Base-by-base conservation (phyloP, 2,888 invertebrate species). In the Allacma fusca region DNA sequence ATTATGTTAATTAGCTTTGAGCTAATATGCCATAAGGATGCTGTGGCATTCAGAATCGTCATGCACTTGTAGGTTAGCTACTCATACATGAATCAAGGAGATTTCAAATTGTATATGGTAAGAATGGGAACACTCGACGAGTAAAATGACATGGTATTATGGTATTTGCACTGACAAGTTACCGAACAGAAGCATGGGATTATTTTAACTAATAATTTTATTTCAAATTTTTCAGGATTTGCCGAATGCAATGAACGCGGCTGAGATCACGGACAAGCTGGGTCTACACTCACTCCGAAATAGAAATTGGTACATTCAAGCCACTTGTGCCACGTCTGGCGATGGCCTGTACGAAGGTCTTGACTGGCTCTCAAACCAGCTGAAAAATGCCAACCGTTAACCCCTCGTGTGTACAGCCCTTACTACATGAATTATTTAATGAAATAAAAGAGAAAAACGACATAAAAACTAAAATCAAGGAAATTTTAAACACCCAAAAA, bases 211-310 rank as follows among this genome's bases (percentile, higher is more conserved):
- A 29, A 24, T 40, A 67, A 34, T 23, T 40, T 67, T 28, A 26
- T 65, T 50, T 76, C 28, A 68, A 40, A 28, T 16, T 21, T 70
- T 23, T 75, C 82, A 97, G 95, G 99, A 99, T 91, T 91, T 99
- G 90, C 98, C 98, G 86, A 99, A 99, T 89, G 98, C 98, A 85
- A 99, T 99, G 98, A 98, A 97, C 88, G 98, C 98, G 84, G 98
- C 98, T 82, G 99, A 99, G 91, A 97, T 99, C 85, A 99, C 98
- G 86, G 98, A 99, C 90, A 99, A 98, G 91, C 91, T 99, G 88
- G 97, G 97, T 83, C 91, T 99, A 88, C 98, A 98, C 89, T 96
- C 96, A 87, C 90, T 98, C 88, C 93, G 98, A 88, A 97, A 98
- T 90, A 94, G 98, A 88, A 95, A 96, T 89, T 96, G 96, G 96